Conservation (phyloP, 2,888 invertebrate genomes). For the Netelia inedita region DNA sequence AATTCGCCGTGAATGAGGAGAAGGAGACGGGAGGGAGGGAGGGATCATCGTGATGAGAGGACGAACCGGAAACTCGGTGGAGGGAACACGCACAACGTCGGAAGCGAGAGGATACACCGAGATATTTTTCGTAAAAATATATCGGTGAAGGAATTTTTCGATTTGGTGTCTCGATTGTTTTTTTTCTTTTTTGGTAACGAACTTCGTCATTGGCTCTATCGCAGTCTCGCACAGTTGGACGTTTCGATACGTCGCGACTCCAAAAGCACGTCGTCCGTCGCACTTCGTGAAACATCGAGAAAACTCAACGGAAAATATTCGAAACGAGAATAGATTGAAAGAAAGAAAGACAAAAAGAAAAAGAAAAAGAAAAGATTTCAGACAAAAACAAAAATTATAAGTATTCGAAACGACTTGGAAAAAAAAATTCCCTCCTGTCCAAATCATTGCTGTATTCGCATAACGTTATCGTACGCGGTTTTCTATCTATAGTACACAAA, state of each 20-base stretch:
- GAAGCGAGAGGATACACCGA: slow-evolving; percentile 7
- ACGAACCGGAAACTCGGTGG: slow-evolving; percentile 21
- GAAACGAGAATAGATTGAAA: neutral
- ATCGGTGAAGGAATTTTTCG: neutral
- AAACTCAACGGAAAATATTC: too few relatives aligned
- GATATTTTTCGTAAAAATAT: slow-evolving; percentile 23
- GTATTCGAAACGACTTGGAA: slow-evolving; percentile 5
- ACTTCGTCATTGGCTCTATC: slow-evolving; percentile 30
- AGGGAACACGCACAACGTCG: slow-evolving; percentile 19
- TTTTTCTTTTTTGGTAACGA: slow-evolving; percentile 41
- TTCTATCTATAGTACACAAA: slow-evolving; percentile 81
- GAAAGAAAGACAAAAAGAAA: slow-evolving; percentile 55
- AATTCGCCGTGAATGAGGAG: neutral
- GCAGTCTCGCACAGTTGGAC: slow-evolving; percentile 9
- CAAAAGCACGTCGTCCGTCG: neutral
- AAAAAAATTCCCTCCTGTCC: slow-evolving; percentile 68
- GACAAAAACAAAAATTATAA: slow-evolving; percentile 50
- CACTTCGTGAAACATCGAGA: neutral
- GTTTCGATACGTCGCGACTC: too few relatives aligned
- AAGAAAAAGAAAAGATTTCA: too few relatives aligned
- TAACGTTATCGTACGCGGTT: slow-evolving; percentile 74
- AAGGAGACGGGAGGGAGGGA: too few relatives aligned
- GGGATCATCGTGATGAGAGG: neutral
- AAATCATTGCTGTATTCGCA: slow-evolving; percentile 79
- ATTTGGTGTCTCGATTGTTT: neutral